phyloP scores from a whole-genome alignment of 2,888 invertebrate species.

The Limnephilus lunatus region DNA sequence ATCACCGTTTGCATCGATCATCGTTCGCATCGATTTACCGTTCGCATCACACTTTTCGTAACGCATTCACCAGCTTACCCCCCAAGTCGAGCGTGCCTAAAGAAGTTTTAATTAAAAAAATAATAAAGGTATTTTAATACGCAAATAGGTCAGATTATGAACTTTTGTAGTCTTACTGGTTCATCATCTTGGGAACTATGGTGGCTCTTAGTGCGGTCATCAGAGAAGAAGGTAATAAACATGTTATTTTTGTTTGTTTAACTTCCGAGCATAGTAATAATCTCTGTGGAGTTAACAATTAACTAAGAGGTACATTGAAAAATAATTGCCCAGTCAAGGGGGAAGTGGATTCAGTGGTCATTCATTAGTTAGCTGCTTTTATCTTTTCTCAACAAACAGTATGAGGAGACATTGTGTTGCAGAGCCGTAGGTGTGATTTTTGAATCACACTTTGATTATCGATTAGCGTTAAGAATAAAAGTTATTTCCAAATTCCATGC shows the following conservation, averaged over 20 bases:
- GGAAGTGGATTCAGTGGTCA: conserved; percentile 9
- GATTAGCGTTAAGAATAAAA: background rate
- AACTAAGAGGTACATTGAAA: background rate
- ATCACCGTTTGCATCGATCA: too few relatives aligned
- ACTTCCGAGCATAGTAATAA: background rate
- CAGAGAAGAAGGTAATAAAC: background rate
- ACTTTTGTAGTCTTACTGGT: background rate
- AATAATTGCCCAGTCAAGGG: background rate
- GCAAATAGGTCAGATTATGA: background rate
- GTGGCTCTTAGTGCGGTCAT: background rate
- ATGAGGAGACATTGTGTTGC: background rate
- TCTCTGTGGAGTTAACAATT: background rate
- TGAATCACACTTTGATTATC: too few relatives aligned
- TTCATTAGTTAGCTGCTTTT: background rate
- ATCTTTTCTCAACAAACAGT: background rate
- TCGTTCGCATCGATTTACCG: too few relatives aligned
- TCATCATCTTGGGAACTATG: background rate
- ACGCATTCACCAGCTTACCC: too few relatives aligned
- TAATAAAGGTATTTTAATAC: too few relatives aligned
- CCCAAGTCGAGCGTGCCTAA: too few relatives aligned
- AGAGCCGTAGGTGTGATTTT: background rate
- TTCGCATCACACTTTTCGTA: too few relatives aligned
- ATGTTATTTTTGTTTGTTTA: background rate
- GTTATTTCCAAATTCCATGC: too few relatives aligned
- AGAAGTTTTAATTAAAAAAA: too few relatives aligned